Percentiles rank a stretch among this genome's conserved stretches.
These are phyloP conservation scores for Calycopis cecrops DNA, from an alignment of 1,140 invertebrate genomes.

Conservation along the genomic window DNA sequence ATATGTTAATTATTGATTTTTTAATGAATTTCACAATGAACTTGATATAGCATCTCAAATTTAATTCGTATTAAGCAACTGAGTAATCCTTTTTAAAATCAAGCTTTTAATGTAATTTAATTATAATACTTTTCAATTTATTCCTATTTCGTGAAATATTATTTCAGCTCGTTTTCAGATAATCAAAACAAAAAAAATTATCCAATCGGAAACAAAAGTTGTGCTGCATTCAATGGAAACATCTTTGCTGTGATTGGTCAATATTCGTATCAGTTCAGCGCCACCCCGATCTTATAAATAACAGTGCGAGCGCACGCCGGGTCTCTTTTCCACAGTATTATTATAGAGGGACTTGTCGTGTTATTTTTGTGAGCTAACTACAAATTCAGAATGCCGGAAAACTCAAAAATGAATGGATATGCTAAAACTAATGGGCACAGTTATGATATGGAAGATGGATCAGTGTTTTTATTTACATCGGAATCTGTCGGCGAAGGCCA, in stretches of 20 bases:
- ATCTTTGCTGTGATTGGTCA: conserved; percentile 44
- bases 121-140: neutral
- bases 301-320: conserved; percentile 50
- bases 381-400: conserved; percentile 82
- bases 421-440: conserved; percentile 82
- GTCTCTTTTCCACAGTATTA: conserved; percentile 74
- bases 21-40: no score
- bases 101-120: no score
- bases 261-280: conserved; percentile 40
- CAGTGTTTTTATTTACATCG: conserved; percentile 97
- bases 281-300: conserved; percentile 69
- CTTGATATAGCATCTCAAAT: no score
- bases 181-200: conserved; percentile 60
- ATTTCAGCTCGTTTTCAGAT: conserved; percentile 10
- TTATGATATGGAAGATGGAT: conserved; percentile 87
- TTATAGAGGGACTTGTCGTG: conserved; percentile 59
- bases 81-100: no score
- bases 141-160: neutral
- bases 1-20: no score
- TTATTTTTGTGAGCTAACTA: conserved; percentile 73
- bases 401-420: conserved; percentile 84
- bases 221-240: neutral
- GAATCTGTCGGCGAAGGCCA: conserved; percentile 99
- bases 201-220: conserved; percentile 39
- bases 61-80: no score